These are phyloP conservation scores for Ypsolopha sequella DNA, from an alignment of 2,888 invertebrate species.

Conservation along the genomic window DNA sequence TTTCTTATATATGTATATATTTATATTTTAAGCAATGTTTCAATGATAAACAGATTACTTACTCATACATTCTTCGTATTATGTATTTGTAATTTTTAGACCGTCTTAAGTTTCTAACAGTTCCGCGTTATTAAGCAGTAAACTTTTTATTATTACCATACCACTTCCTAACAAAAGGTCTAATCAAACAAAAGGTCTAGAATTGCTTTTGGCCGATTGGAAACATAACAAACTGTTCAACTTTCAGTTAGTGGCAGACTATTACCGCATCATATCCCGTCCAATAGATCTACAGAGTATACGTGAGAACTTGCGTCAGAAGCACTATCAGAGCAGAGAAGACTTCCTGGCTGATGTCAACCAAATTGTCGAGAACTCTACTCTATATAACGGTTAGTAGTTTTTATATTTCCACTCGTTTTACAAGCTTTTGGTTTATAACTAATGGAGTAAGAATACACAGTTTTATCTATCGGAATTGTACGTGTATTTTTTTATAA, in stretches of 20 bases:
- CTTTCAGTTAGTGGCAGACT: conserved; percentile 87
- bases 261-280: conserved; percentile 89
- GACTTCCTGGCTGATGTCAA: conserved; percentile 96
- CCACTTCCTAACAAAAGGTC: not conserved
- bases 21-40: no score
- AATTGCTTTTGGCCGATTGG: no score
- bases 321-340: conserved; percentile 95
- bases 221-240: not conserved
- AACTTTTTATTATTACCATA: no score
- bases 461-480: no score
- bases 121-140: no score
- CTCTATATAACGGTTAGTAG: conserved; percentile 85
- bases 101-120: not conserved
- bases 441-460: no score
- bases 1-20: no score
- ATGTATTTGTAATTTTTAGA: no score
- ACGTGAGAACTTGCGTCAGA: conserved; percentile 87
- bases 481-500: no score
- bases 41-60: no score
- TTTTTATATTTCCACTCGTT: not conserved
- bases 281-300: conserved; percentile 99
- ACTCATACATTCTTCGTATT: no score
- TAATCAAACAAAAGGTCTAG: not conserved
- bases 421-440: no score
- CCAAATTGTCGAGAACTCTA: conserved; percentile 96